These are phyloP conservation scores for Camelus bactrianus DNA, from an alignment of 2,113 vertebrate genomes.

Conservation along the genomic window DNA sequence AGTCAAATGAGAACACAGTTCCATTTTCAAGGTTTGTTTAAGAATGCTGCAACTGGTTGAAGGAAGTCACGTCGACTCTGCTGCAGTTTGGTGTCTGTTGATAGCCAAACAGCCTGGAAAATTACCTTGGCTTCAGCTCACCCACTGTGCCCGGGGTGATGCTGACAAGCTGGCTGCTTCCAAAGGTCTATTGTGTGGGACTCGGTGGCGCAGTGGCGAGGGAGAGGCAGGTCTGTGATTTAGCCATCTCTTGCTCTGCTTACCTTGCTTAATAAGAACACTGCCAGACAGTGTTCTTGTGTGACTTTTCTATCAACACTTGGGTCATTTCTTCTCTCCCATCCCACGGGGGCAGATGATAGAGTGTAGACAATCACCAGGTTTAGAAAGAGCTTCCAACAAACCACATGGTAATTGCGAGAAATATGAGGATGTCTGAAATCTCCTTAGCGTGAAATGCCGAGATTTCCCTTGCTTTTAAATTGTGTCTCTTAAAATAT, in stretches of 20 bases:
- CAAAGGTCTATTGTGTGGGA: constrained; percentile 48
- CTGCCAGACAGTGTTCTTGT: constrained; percentile 39
- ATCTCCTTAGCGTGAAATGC: constrained; percentile 52
- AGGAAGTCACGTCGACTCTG: constrained; percentile 74
- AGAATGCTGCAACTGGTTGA: constrained; percentile 78
- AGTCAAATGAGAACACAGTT: constrained; percentile 70
- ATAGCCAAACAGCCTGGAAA: constrained; percentile 73
- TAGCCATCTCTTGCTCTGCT: constrained; percentile 56
- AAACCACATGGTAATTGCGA: constrained; percentile 42
- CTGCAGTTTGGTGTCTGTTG: constrained; percentile 78
- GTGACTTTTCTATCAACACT: constrained; percentile 58
- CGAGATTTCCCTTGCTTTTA: constrained; percentile 52
- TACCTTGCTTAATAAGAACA: constrained; percentile 57
- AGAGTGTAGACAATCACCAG: constrained; percentile 35
- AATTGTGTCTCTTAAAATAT: neutral
- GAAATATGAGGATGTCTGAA: constrained; percentile 52
- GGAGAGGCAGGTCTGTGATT: constrained; percentile 37
- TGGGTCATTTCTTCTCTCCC: constrained; percentile 55
- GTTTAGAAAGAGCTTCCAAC: constrained; percentile 32
- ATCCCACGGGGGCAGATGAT: neutral
- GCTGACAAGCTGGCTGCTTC: constrained; percentile 45
- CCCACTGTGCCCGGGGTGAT: constrained; percentile 35
- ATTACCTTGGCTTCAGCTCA: constrained; percentile 76
- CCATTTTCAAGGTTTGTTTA: constrained; percentile 77
- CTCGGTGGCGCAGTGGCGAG: neutral